These are phyloP conservation scores for Xiphias gladius DNA, from an alignment of 2,113 vertebrate genomes.

Conservation along the genomic window DNA sequence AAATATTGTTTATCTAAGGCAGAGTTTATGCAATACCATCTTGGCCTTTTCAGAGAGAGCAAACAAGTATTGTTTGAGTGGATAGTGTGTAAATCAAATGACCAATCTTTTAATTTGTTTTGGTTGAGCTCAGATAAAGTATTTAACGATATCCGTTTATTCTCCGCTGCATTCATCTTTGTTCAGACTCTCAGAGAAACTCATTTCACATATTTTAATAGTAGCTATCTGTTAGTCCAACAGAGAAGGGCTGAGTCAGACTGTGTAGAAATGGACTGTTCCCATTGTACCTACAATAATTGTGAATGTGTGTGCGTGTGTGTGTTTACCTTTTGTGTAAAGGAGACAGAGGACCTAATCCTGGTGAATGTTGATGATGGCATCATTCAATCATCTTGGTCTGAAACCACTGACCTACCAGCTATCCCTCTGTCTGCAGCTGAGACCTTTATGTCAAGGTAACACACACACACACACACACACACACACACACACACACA, in stretches of 20 bases:
- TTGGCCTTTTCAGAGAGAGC: background rate
- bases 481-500: background rate
- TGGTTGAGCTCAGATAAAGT: background rate
- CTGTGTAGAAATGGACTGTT: constrained; percentile 35
- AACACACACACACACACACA: background rate
- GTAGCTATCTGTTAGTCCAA: constrained; percentile 37
- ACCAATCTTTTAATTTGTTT: constrained; percentile 1
- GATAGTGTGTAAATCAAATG: background rate
- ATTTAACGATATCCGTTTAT: constrained; percentile 35
- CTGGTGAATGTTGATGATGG: constrained; percentile 93
- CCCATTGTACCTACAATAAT: constrained; percentile 15
- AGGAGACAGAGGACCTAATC: constrained; percentile 94
- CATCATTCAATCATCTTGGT: constrained; percentile 82
- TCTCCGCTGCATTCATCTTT: constrained; percentile 41
- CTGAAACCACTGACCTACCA: constrained; percentile 81
- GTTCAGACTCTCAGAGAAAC: constrained; percentile 37
- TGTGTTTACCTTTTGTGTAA: constrained; percentile 23
- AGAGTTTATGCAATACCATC: background rate
- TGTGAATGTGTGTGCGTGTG: background rate
- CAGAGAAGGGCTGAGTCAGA: constrained; percentile 33
- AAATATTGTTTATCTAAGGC: too few species aligned
- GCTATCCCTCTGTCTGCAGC: constrained; percentile 87
- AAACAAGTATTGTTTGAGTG: background rate
- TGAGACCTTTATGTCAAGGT: constrained; percentile 91
- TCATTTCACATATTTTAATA: constrained; percentile 51